Conservation (phyloP, 1,140 invertebrate species). For the Drosophila sechellia region DNA sequence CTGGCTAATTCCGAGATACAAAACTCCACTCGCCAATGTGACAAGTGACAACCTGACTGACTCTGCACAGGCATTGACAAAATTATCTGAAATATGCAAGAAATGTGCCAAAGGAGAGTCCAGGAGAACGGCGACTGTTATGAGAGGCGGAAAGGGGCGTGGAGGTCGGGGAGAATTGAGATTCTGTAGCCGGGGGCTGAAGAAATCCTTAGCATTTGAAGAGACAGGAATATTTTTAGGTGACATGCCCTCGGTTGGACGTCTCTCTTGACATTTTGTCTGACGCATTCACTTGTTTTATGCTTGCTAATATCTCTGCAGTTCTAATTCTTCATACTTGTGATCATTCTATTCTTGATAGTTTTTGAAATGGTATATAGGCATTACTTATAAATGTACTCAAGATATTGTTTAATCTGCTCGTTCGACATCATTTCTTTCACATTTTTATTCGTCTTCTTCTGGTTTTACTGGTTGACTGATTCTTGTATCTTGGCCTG, state of each 20-base stretch:
- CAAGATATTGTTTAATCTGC: neutral
- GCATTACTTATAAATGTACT: neutral
- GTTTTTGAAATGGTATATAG: neutral
- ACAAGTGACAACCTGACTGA: slow-evolving; percentile 84
- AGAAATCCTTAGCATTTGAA: slow-evolving; percentile 78
- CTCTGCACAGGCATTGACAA: slow-evolving; percentile 84
- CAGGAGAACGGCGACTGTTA: slow-evolving; percentile 42
- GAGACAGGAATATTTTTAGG: slow-evolving; percentile 84
- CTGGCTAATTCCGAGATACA: slow-evolving; percentile 78
- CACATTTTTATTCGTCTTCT: slow-evolving; percentile 17
- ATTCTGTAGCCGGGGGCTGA: slow-evolving; percentile 6
- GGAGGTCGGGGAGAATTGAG: slow-evolving; percentile 24
- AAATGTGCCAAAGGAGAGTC: slow-evolving; percentile 63
- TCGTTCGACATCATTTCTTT: slow-evolving; percentile 2
- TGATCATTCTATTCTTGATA: slow-evolving; percentile 7
- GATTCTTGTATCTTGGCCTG: slow-evolving; percentile 58
- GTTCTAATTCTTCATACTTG: slow-evolving; percentile 27
- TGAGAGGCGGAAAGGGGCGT: slow-evolving; percentile 25
- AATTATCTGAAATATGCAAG: slow-evolving; percentile 84
- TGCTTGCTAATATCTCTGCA: neutral
- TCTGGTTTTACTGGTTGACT: slow-evolving; percentile 25
- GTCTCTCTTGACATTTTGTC: slow-evolving; percentile 53
- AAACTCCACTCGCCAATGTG: slow-evolving; percentile 62
- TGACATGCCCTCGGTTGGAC: slow-evolving; percentile 82
- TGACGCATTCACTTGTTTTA: slow-evolving; percentile 41